phyloP scores from a whole-genome alignment of 2,888 invertebrate genomes.

The Microchrysa polita region DNA sequence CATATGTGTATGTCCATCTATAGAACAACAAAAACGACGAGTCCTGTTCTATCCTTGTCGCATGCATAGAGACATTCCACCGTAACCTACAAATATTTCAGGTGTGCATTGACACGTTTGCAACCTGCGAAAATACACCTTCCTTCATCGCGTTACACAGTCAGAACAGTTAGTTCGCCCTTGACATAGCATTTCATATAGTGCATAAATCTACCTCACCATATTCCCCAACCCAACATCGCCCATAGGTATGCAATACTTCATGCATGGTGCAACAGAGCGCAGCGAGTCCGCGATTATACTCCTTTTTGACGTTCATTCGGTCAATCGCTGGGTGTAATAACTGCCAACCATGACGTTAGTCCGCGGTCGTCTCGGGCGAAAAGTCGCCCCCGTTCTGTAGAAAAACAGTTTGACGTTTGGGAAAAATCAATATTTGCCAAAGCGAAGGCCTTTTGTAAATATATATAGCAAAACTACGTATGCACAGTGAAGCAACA shows the following conservation, averaged over 20 bases:
- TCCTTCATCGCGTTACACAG: neutral
- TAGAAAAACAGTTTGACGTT: constrained; percentile 13
- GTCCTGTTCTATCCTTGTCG: no score
- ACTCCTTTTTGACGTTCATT: no score
- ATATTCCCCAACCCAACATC: neutral
- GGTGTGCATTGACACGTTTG: neutral
- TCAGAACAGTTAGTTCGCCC: constrained; percentile 1
- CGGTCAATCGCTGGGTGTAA: constrained; percentile 7
- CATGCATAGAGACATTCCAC: neutral
- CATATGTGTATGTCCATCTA: no score
- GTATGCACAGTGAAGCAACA: no score
- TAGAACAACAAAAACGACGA: no score
- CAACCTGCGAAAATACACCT: neutral
- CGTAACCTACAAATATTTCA: neutral
- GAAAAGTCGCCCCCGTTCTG: constrained; percentile 31
- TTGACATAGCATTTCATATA: constrained; percentile 10
- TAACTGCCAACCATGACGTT: no score
- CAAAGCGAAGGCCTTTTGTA: constrained; percentile 20
- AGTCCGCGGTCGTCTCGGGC: neutral
- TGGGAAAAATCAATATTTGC: constrained; percentile 43
- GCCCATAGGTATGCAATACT: neutral
- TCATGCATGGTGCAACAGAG: no score
- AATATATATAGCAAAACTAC: no score
- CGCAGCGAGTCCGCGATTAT: neutral
- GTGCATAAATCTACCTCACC: neutral